Evolutionary conservation across 2,888 invertebrate species (phyloP).

Genomic region (Brenthis daphne): DNA sequence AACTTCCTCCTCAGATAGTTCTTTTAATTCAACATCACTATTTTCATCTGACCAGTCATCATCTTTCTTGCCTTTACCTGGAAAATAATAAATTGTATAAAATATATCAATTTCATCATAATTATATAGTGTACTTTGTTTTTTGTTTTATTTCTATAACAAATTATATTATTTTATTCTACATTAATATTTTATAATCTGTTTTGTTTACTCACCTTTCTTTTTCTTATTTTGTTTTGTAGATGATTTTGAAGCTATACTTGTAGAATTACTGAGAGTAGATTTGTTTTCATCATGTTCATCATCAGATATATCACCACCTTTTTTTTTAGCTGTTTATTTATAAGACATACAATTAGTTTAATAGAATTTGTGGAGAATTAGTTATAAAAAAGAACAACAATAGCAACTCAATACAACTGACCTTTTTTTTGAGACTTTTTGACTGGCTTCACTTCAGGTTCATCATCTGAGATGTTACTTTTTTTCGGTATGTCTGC

Average conservation of each 20-base stretch:
- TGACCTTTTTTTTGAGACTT: constrained; percentile 81
- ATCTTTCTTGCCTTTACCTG: constrained; percentile 79
- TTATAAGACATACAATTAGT: not conserved
- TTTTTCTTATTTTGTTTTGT: constrained; percentile 70
- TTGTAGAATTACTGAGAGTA: constrained; percentile 56
- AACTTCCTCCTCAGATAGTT: constrained; percentile 68
- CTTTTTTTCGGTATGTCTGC: constrained; percentile 57
- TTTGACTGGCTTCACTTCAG: constrained; percentile 66
- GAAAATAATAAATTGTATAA: constrained; percentile 27
- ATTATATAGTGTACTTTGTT: no score
- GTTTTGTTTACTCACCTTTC: constrained; percentile 58
- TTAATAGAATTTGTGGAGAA: not conserved
- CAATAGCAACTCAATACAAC: constrained; percentile 1
- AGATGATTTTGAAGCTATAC: constrained; percentile 52
- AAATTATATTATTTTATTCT: no score
- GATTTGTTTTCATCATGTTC: constrained; percentile 71
- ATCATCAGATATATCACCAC: constrained; percentile 65
- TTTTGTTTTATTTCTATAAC: no score
- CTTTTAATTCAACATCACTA: constrained; percentile 72
- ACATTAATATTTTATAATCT: no score
- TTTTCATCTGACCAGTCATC: constrained; percentile 82
- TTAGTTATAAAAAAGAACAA: not conserved
- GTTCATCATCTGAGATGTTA: constrained; percentile 69
- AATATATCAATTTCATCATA: no score
- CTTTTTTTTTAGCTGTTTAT: constrained; percentile 73